A percentile compares a stretch with the other conserved stretches of the same genome.
Evolutionary conservation across 2,113 vertebrate genomes (phyloP).

Genomic region (Indicator indicator): DNA sequence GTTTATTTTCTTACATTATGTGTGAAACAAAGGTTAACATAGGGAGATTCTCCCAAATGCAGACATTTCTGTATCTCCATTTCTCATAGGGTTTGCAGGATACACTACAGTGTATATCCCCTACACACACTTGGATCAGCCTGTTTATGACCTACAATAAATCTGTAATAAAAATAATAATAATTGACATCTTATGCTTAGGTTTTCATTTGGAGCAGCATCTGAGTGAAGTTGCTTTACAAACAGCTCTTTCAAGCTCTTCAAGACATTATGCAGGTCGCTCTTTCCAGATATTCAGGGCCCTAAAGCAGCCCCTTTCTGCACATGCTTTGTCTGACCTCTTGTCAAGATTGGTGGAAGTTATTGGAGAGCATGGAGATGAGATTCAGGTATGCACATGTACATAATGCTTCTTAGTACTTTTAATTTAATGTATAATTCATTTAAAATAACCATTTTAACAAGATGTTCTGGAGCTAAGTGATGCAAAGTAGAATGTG

Average conservation of each 20-base stretch:
- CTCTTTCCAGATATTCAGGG: slow-evolving; percentile 97
- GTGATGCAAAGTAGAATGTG: not conserved
- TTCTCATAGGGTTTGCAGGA: not conserved
- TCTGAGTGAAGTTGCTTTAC: slow-evolving; percentile 93
- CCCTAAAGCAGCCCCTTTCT: slow-evolving; percentile 93
- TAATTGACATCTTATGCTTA: slow-evolving; percentile 24
- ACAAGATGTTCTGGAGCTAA: not conserved
- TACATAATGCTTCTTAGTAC: not conserved
- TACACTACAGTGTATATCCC: rapidly evolving
- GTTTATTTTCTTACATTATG: not conserved
- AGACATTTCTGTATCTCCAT: not conserved
- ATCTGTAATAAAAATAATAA: not conserved
- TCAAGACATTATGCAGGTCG: slow-evolving; percentile 96
- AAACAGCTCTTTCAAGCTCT: slow-evolving; percentile 96
- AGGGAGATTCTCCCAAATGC: not conserved
- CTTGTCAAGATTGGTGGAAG: slow-evolving; percentile 94
- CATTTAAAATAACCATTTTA: not conserved
- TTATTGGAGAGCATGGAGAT: slow-evolving; percentile 96
- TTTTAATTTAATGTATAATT: not conserved
- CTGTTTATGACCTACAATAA: not conserved
- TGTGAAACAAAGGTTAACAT: not conserved
- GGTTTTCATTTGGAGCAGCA: slow-evolving; percentile 97
- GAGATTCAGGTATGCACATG: slow-evolving; percentile 90
- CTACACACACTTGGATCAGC: not conserved
- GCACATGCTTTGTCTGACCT: slow-evolving; percentile 93